These are phyloP conservation scores for Okamejei kenojei DNA, from an alignment of 2,797 vertebrate genomes.

Conservation along the genomic window DNA sequence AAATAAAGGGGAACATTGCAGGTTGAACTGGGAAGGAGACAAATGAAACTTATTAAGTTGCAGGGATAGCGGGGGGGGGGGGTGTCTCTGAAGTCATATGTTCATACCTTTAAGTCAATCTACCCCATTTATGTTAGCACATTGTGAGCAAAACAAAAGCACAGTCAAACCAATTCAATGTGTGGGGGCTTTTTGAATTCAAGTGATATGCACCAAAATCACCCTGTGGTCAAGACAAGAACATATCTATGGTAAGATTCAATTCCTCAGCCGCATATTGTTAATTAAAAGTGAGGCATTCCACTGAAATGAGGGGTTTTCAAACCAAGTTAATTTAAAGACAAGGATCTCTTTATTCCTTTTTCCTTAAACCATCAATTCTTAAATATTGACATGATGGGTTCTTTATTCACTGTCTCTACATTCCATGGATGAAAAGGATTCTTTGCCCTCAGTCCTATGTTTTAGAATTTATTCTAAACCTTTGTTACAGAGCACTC, in stretches of 20 bases:
- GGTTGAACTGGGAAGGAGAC: too few relatives aligned
- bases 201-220: background rate
- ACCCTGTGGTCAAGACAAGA: too few relatives aligned
- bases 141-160: background rate
- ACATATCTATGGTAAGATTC: background rate
- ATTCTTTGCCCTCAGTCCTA: background rate
- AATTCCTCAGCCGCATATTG: background rate
- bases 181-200: background rate
- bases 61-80: too few relatives aligned
- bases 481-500: background rate
- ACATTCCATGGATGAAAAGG: background rate
- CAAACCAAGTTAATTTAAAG: background rate
- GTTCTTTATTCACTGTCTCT: background rate
- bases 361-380: background rate
- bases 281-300: background rate
- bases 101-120: too few relatives aligned
- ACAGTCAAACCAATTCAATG: background rate
- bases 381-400: background rate
- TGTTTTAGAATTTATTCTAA: background rate
- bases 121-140: background rate
- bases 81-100: too few relatives aligned
- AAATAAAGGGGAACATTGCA: too few relatives aligned
- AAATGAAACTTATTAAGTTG: too few relatives aligned
- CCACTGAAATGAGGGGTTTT: background rate
- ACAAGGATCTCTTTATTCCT: background rate